Percentiles rank a stretch among this genome's conserved stretches.
Evolutionary conservation across 1,140 invertebrate genomes (phyloP).

Genomic region (Archivesica marissinica): DNA sequence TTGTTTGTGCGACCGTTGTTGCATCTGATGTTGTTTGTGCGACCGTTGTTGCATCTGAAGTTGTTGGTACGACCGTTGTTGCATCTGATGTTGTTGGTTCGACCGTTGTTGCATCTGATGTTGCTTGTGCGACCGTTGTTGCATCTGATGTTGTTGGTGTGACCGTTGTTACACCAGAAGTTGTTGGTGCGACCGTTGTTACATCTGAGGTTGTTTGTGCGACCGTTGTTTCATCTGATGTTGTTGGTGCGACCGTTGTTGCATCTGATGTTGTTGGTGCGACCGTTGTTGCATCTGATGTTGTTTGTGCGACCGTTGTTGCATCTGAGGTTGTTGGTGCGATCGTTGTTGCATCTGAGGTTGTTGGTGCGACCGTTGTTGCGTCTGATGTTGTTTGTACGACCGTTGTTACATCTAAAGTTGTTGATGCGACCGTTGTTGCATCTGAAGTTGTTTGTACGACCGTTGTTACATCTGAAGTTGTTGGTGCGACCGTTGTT

Average conservation of each 20-base stretch:
- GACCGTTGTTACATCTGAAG: too few species aligned
- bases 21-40: neutral
- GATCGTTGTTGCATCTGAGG: neutral
- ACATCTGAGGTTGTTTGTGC: neutral
- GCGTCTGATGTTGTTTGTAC: neutral
- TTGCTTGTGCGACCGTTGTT: neutral
- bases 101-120: too few species aligned
- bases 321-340: neutral
- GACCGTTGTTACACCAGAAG: neutral
- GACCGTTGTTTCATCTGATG: neutral
- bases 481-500: too few species aligned
- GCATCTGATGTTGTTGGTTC: neutral
- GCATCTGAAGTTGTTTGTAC: too few species aligned
- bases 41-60: constrained; percentile 15
- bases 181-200: neutral
- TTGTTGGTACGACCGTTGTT: neutral
- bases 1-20: neutral
- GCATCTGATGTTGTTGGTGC: neutral
- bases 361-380: neutral
- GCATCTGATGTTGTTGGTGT: too few species aligned
- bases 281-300: neutral
- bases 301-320: neutral
- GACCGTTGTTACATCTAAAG: too few species aligned
- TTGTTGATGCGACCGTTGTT: too few species aligned
- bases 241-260: neutral